These are phyloP conservation scores for Phymatocera aterrima DNA, from an alignment of 2,888 invertebrate genomes.

Conservation along the genomic window DNA sequence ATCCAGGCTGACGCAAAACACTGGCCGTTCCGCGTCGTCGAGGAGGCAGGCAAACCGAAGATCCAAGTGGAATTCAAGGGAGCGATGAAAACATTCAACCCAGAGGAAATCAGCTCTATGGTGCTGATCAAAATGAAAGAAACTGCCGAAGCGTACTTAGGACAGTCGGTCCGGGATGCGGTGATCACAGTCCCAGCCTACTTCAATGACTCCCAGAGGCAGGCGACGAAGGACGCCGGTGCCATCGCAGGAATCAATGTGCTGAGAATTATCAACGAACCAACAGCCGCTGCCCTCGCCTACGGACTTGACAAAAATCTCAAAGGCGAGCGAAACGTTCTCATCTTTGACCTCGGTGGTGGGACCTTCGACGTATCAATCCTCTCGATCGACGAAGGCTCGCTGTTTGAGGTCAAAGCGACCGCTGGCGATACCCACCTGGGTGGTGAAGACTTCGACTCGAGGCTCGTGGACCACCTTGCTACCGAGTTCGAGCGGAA, in stretches of 20 bases:
- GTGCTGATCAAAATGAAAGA: slow-evolving; percentile 80
- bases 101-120: slow-evolving; percentile 86
- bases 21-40: slow-evolving; percentile 88
- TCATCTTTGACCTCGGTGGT: slow-evolving; percentile 82
- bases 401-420: slow-evolving; percentile 86
- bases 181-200: slow-evolving; percentile 90
- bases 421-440: slow-evolving; percentile 92
- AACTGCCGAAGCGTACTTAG: slow-evolving; percentile 85
- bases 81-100: slow-evolving; percentile 80
- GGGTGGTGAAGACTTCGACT: slow-evolving; percentile 77
- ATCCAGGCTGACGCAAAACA: slow-evolving; percentile 89
- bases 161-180: slow-evolving; percentile 81
- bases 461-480: slow-evolving; percentile 81
- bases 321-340: slow-evolving; percentile 80
- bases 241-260: slow-evolving; percentile 83
- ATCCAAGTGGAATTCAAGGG: slow-evolving; percentile 83
- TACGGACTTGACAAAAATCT: slow-evolving; percentile 84
- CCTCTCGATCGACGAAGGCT: slow-evolving; percentile 87
- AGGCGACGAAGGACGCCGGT: slow-evolving; percentile 83
- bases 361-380: slow-evolving; percentile 92
- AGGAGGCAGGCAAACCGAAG: slow-evolving; percentile 81
- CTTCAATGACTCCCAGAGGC: slow-evolving; percentile 82
- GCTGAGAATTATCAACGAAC: slow-evolving; percentile 81
- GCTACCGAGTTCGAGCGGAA: too few species aligned
- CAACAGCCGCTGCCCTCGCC: slow-evolving; percentile 80